Conservation (phyloP, 2,797 vertebrate genomes). For the Acrocephalus scirpaceus region DNA sequence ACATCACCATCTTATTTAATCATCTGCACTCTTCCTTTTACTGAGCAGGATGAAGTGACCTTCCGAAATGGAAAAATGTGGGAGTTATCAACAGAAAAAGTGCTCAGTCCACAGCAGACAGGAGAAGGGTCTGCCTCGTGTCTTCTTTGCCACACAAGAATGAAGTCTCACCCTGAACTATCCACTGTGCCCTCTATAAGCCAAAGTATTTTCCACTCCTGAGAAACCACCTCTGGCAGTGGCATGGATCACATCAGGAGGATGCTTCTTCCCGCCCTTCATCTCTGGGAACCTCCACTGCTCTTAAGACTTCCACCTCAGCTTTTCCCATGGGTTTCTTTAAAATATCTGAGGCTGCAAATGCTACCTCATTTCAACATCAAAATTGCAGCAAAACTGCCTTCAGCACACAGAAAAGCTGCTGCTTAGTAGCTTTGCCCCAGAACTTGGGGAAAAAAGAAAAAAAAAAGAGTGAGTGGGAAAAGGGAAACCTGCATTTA, state of each 20-base stretch:
- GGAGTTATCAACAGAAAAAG: not conserved
- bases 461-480: not conserved
- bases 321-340: not conserved
- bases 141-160: not conserved
- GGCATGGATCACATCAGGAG: not conserved
- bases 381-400: not conserved
- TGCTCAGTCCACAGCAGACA: not conserved
- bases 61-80: not conserved
- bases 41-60: not conserved
- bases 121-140: not conserved
- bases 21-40: not conserved
- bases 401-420: not conserved
- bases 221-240: not conserved
- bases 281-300: not conserved
- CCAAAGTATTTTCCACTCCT: not conserved
- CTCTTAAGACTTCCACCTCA: not conserved
- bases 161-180: not conserved
- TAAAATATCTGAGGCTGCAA: not conserved
- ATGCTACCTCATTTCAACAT: not conserved
- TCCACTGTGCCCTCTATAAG: not conserved
- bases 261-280: not conserved
- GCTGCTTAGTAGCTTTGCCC: not conserved
- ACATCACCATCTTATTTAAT: not conserved
- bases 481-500: not conserved
- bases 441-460: not conserved